These are phyloP conservation scores for Onchidella celtica DNA, from an alignment of 2,888 invertebrate genomes.

Conservation along the genomic window DNA sequence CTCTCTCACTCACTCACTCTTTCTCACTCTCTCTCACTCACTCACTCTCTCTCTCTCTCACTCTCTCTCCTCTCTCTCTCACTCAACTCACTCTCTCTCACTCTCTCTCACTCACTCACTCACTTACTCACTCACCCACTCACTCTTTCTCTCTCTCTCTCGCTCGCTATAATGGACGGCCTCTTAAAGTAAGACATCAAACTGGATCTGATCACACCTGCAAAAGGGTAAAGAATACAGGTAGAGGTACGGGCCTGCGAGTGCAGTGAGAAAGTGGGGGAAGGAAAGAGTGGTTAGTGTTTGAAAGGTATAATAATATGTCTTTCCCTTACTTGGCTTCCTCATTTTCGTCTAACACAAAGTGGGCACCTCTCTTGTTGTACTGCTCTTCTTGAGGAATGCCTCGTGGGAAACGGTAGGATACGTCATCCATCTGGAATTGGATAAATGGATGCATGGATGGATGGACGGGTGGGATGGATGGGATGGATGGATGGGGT, in stretches of 20 bases:
- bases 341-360: not conserved
- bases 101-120: not conserved
- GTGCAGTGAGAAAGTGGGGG: too few relatives aligned
- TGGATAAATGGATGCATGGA: not conserved
- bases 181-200: too few relatives aligned
- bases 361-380: not conserved
- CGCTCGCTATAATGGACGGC: too few relatives aligned
- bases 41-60: not conserved
- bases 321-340: too few relatives aligned
- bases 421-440: not conserved
- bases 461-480: not conserved
- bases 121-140: not conserved
- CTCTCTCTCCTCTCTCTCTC: not conserved
- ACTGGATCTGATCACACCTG: too few relatives aligned
- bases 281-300: too few relatives aligned
- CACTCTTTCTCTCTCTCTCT: not conserved
- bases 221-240: too few relatives aligned
- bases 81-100: not conserved
- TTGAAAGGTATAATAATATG: too few relatives aligned
- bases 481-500: not conserved
- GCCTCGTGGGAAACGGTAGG: slow-evolving; percentile 7
- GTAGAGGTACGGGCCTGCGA: too few relatives aligned
- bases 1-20: not conserved
- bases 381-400: not conserved
- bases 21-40: not conserved